A percentile compares a stretch with the other conserved stretches of the same genome.
phyloP scores from a whole-genome alignment of 2,888 invertebrate species.

The Pyrrhia umbra region DNA sequence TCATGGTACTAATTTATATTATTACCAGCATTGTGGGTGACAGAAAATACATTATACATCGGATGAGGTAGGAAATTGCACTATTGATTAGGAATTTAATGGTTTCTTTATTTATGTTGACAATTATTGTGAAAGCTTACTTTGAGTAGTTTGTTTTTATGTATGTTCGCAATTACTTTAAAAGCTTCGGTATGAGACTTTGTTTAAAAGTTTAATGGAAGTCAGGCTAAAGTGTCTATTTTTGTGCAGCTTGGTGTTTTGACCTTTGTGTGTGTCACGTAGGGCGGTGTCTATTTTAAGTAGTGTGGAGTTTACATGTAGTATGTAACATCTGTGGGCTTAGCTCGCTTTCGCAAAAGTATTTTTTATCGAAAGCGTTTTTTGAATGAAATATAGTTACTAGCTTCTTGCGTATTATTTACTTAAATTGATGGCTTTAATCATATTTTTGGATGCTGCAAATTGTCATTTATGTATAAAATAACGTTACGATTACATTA shows the following conservation, averaged over 20 bases:
- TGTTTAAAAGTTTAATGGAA: background rate
- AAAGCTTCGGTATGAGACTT: slow-evolving; percentile 3
- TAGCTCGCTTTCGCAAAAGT: too few species aligned
- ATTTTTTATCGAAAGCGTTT: too few species aligned
- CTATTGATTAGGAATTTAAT: slow-evolving; percentile 27
- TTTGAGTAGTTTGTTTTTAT: background rate
- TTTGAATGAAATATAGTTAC: too few species aligned
- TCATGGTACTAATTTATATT: slow-evolving; percentile 16
- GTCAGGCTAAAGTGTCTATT: background rate
- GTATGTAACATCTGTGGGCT: too few species aligned
- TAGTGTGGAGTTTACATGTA: background rate
- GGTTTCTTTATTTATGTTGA: slow-evolving; percentile 1
- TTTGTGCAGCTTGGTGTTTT: background rate
- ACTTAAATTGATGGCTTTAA: too few species aligned
- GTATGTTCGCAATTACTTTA: background rate
- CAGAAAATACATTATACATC: slow-evolving; percentile 8
- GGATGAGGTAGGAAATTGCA: slow-evolving; percentile 18
- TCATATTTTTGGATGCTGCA: too few species aligned
- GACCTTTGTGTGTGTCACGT: slow-evolving; percentile 1
- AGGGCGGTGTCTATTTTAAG: background rate
- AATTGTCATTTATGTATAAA: too few species aligned
- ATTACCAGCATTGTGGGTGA: slow-evolving; percentile 7
- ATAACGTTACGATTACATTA: too few species aligned
- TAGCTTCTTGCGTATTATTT: too few species aligned
- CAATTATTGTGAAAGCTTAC: background rate